These are phyloP conservation scores for Ectropis grisescens DNA, from an alignment of 1,140 invertebrate genomes.

Conservation along the genomic window DNA sequence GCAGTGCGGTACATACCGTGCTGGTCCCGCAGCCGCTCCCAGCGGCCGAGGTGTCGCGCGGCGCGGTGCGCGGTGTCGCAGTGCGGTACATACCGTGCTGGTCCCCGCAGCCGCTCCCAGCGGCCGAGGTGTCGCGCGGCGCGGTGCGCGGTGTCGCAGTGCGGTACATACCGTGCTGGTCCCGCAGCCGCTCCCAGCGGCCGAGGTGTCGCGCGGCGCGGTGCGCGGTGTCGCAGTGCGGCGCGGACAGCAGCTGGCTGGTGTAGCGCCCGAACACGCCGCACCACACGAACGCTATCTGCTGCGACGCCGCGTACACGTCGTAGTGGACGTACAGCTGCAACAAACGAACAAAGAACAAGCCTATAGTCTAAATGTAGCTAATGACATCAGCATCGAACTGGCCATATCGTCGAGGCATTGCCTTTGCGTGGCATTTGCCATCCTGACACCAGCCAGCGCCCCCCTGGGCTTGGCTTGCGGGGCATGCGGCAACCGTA, in stretches of 20 bases:
- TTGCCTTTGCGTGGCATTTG: no score
- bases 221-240: conserved; percentile 91
- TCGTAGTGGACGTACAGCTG: conserved; percentile 89
- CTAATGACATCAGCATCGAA: conserved; percentile 3
- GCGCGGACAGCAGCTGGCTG: conserved; percentile 77
- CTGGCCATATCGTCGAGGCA: no score
- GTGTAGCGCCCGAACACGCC: conserved; percentile 87
- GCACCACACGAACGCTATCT: conserved; percentile 86
- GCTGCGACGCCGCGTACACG: conserved; percentile 84
- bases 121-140: conserved; percentile 67
- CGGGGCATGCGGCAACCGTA: no score
- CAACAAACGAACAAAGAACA: conserved; percentile 38
- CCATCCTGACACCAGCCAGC: no score
- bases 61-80: not conserved
- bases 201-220: conserved; percentile 91
- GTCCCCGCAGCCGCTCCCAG: conserved; percentile 1
- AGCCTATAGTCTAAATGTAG: no score
- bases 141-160: conserved; percentile 89
- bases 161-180: conserved; percentile 51
- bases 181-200: conserved; percentile 75
- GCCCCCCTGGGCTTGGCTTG: no score
- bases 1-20: not conserved
- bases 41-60: not conserved
- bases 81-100: not conserved
- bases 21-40: not conserved